Evolutionary conservation across 1,140 invertebrate genomes (phyloP), one percentile per base, ranked within the genome.

Genomic region (Aphis craccivora): DNA sequence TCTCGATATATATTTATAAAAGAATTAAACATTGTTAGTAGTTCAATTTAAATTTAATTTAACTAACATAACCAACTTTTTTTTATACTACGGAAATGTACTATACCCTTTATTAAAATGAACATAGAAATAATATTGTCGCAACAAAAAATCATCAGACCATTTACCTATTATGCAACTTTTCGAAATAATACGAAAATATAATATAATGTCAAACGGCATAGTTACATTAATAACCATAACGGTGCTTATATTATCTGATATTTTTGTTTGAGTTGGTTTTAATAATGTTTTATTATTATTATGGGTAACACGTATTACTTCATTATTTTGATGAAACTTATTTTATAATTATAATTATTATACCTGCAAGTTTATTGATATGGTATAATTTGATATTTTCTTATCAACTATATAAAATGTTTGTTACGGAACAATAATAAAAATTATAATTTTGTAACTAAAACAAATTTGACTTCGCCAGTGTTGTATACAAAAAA

Each of bases 21-120:
- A 25, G 22, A 40, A 40, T 84, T 84, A 30, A 25, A 45, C 25
- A 18, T 18, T n/a, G 30, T 48, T 20, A 30, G 14, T 45, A 14
- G 43, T 87, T 87, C 30, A 6, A 1, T n/a, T 87, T 87, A 45
- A 23, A 45, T 45, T 30, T 23, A 43, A 87, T 87, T 87, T 14
- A 87, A n/a, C 84, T 87, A n/a, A 87, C 84, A 37, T n/a, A 14
- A n/a, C 40, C 9, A n/a, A 87, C 84, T 43, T 87, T 87, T 48
- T 87, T 87, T 87, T 48, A n/a, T 45, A 43, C 14, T 48, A 87
- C 43, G 84, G 30, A 87, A 87, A 87, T 87, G 84, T 18, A 45
- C 43, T 87, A 48, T 48, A 87, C 11, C 48, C 48, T n/a, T 25
- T 25, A 86, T 45, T 45, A 86, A 86, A 86, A 86, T 84, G 37